phyloP scores from a whole-genome alignment of 2,797 vertebrate genomes.

The Yasuhikotakia modesta region DNA sequence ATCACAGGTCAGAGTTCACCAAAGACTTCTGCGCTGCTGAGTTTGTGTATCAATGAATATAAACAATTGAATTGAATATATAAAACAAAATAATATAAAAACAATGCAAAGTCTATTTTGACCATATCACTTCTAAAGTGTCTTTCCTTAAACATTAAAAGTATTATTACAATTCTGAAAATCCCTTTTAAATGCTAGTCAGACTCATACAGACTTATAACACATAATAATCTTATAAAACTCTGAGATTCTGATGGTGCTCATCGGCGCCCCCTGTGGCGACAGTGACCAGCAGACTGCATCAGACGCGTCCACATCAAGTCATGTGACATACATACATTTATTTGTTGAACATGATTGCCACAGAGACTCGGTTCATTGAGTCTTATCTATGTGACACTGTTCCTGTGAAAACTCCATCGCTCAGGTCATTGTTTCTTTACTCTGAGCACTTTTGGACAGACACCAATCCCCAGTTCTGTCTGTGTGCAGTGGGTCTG shows the following conservation, averaged over 20 bases:
- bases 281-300: not conserved
- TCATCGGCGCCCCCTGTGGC: not conserved
- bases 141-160: too few species aligned
- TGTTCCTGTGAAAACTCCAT: slow-evolving; percentile 33
- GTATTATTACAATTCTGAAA: too few species aligned
- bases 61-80: too few species aligned
- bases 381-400: slow-evolving; percentile 27
- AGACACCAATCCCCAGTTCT: slow-evolving; percentile 48
- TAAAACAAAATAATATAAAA: too few species aligned
- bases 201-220: too few species aligned
- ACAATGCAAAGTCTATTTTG: too few species aligned
- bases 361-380: slow-evolving; percentile 10
- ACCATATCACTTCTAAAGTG: too few species aligned
- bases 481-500: slow-evolving; percentile 47
- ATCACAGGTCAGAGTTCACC: too few species aligned
- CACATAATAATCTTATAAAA: too few species aligned
- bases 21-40: too few species aligned
- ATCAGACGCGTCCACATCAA: not conserved
- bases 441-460: slow-evolving; percentile 50
- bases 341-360: slow-evolving; percentile 13
- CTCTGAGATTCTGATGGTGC: not conserved
- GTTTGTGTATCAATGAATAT: too few species aligned
- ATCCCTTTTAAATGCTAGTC: too few species aligned
- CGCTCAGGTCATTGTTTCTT: slow-evolving; percentile 45
- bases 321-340: not conserved